A percentile compares a stretch with the other conserved stretches of the same genome.
Conservation (phyloP, 2,113 vertebrate genomes). For the Hystrix cristata region DNA sequence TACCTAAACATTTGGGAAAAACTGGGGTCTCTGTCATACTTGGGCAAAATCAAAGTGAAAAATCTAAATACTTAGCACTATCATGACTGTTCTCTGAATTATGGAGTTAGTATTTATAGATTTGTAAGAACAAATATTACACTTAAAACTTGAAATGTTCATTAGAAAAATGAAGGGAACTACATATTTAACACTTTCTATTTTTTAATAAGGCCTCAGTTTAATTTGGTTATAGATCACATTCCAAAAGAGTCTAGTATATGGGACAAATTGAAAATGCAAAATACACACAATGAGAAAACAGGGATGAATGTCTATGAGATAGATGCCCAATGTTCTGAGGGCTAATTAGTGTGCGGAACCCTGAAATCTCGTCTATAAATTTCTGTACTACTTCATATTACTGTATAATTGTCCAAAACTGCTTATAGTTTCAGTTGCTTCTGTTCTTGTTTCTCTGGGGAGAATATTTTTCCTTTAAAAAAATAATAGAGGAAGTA, state of each 20-base stretch:
- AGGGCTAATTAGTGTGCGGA: not conserved
- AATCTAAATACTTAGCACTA: not conserved
- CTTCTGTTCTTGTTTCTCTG: constrained; percentile 32
- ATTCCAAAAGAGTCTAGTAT: not conserved
- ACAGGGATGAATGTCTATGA: constrained; percentile 42
- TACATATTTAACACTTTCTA: not conserved
- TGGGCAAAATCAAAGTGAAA: not conserved
- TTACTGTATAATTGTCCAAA: constrained; percentile 23
- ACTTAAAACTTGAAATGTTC: constrained; percentile 24
- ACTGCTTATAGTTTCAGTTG: not conserved
- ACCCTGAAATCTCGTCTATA: not conserved
- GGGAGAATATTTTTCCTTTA: constrained; percentile 1
- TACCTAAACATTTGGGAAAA: not conserved
- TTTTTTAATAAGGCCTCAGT: not conserved
- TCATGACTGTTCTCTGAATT: not conserved
- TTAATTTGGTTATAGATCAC: constrained; percentile 27
- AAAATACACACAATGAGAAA: not conserved
- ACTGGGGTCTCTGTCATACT: not conserved
- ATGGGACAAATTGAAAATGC: not conserved
- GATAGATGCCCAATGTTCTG: not conserved
- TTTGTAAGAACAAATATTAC: constrained; percentile 1
- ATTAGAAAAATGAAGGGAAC: not conserved
- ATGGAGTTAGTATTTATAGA: not conserved
- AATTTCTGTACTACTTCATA: not conserved
- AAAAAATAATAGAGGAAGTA: not conserved